Conservation (phyloP, 2,888 invertebrate species). For the Cremastinae sp. region DNA sequence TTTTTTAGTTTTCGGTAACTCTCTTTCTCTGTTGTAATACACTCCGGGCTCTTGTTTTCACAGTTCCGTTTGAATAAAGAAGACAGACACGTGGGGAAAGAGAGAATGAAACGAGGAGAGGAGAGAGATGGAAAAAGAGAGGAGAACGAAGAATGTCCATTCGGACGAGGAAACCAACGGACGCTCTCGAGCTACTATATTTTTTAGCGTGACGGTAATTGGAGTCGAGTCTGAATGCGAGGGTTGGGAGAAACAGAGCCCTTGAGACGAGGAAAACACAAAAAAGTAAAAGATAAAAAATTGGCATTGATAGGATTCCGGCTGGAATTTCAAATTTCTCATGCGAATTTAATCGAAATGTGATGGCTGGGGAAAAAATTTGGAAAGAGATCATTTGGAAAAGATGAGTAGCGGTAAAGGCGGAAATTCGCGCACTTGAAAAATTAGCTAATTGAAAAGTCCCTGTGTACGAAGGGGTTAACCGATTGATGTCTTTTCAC, state of each 20-base stretch:
- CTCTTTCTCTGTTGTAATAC: slow-evolving; percentile 46
- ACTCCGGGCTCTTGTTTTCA: slow-evolving; percentile 22
- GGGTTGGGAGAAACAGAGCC: slow-evolving; percentile 31
- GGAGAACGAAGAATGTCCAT: slow-evolving; percentile 38
- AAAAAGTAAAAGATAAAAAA: slow-evolving; percentile 18
- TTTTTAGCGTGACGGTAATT: slow-evolving; percentile 61
- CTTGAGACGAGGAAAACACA: slow-evolving; percentile 40
- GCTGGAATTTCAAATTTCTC: neutral
- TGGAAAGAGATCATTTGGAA: too few relatives aligned
- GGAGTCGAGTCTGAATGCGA: slow-evolving; percentile 49
- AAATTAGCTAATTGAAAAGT: too few relatives aligned
- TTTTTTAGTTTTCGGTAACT: slow-evolving; percentile 30
- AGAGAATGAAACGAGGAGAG: slow-evolving; percentile 20
- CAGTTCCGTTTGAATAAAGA: slow-evolving; percentile 44
- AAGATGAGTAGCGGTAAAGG: too few relatives aligned
- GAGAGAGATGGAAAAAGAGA: slow-evolving; percentile 45
- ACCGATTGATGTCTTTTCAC: slow-evolving; percentile 9
- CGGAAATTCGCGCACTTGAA: too few relatives aligned
- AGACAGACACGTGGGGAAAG: slow-evolving; percentile 62
- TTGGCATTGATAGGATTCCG: slow-evolving; percentile 15
- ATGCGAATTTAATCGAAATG: slow-evolving; percentile 6
- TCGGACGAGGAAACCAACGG: slow-evolving; percentile 27
- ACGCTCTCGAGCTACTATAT: slow-evolving; percentile 51
- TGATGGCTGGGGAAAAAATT: neutral
- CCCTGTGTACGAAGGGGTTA: slow-evolving; percentile 6